phyloP scores from a whole-genome alignment of 2,113 vertebrate genomes.

The Cranoglanis bouderius region DNA sequence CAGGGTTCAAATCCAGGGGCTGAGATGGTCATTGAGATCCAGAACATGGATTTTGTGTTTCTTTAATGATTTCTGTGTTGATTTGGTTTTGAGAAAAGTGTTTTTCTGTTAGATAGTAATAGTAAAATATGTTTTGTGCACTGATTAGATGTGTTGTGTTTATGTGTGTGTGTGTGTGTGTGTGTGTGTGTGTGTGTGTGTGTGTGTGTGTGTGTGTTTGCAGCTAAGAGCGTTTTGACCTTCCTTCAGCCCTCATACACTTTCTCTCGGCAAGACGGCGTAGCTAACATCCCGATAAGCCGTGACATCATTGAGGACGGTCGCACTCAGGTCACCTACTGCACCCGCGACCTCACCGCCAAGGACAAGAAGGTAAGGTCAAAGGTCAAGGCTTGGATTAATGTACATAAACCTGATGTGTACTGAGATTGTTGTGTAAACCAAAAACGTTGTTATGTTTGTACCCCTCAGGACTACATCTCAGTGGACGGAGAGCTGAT shows the following conservation, averaged over 20 bases:
- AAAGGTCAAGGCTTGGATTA: not conserved
- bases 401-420: too few species aligned
- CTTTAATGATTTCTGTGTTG: not conserved
- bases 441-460: not conserved
- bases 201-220: constrained; percentile 34
- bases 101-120: not conserved
- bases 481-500: constrained; percentile 83
- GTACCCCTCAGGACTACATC: constrained; percentile 81
- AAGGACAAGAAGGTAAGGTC: constrained; percentile 84
- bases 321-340: constrained; percentile 88
- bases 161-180: constrained; percentile 28
- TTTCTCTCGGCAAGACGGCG: constrained; percentile 80
- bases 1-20: too few species aligned
- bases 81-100: not conserved
- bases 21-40: too few species aligned
- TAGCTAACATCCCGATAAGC: constrained; percentile 84
- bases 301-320: constrained; percentile 85
- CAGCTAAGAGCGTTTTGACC: constrained; percentile 87
- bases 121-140: not conserved
- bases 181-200: constrained; percentile 10
- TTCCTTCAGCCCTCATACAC: constrained; percentile 85
- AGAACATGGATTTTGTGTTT: not conserved
- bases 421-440: not conserved
- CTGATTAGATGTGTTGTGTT: not conserved
- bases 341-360: constrained; percentile 85